A percentile compares a stretch with the other conserved stretches of the same genome.
Evolutionary conservation across 2,113 vertebrate species (phyloP).

Genomic region (Pontoporia blainvillei): DNA sequence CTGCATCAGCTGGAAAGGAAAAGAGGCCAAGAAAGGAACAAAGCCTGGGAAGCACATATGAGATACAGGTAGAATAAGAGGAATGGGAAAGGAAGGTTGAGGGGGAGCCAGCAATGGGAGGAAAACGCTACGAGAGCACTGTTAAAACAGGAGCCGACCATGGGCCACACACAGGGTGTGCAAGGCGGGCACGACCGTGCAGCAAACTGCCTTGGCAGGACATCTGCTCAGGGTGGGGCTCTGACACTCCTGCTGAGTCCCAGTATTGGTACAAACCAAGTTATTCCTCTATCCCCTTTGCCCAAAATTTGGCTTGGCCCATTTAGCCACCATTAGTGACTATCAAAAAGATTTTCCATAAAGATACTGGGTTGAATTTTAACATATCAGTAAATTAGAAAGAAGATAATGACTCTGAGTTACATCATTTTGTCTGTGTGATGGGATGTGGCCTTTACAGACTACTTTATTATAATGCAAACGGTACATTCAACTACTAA

Average conservation of each 20-base stretch:
- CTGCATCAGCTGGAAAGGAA: not conserved
- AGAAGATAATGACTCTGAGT: not conserved
- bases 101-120: not conserved
- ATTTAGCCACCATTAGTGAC: not conserved
- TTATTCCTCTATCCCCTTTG: no score
- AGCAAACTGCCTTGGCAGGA: not conserved
- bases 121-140: not conserved
- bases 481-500: not conserved
- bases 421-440: not conserved
- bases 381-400: not conserved
- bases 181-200: rapidly evolving
- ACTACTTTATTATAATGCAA: not conserved
- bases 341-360: not conserved
- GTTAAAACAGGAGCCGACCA: not conserved
- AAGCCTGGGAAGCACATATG: not conserved
- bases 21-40: not conserved
- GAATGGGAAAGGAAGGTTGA: not conserved
- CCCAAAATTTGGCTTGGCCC: no score
- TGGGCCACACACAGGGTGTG: not conserved
- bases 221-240: not conserved
- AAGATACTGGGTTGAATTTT: not conserved
- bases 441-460: not conserved
- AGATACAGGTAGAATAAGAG: not conserved
- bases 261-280: not conserved
- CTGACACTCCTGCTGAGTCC: rapidly evolving